A percentile compares a stretch with the other conserved stretches of the same genome.
These are phyloP conservation scores for Drosophila gunungcola DNA, from an alignment of 1,140 invertebrate genomes.

Conservation along the genomic window DNA sequence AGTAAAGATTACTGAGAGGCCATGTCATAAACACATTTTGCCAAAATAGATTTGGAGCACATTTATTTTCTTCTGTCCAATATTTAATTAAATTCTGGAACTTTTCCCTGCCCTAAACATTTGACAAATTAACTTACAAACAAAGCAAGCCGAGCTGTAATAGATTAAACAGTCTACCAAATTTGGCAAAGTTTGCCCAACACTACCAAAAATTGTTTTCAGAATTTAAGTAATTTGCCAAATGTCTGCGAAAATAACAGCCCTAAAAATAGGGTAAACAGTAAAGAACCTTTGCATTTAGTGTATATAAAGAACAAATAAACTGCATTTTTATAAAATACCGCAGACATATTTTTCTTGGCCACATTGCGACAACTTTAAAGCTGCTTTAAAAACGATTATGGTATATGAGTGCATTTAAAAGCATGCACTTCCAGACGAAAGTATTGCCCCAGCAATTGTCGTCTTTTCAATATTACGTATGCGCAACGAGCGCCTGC, in stretches of 20 bases:
- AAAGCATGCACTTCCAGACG: conserved; percentile 50
- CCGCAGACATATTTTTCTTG: background rate
- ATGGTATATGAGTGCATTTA: conserved; percentile 51
- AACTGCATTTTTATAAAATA: conserved; percentile 4
- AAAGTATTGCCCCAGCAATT: conserved; percentile 32
- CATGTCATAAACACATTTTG: conserved; percentile 20
- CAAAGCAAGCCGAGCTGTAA: conserved; percentile 19
- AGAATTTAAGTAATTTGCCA: conserved; percentile 24
- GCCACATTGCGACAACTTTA: conserved; percentile 14
- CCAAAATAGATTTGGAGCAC: conserved; percentile 1
- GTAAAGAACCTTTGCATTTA: background rate
- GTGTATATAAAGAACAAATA: conserved; percentile 21
- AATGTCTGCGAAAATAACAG: background rate
- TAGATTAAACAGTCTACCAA: conserved; percentile 8
- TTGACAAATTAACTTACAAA: conserved; percentile 21
- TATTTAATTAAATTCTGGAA: conserved; percentile 38
- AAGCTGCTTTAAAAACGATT: conserved; percentile 27
- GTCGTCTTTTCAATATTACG: conserved; percentile 56
- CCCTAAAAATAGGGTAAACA: background rate
- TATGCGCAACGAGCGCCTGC: conserved; percentile 59
- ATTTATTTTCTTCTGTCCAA: conserved; percentile 1
- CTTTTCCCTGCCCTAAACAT: conserved; percentile 1
- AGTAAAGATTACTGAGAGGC: conserved; percentile 10
- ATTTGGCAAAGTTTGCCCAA: conserved; percentile 28
- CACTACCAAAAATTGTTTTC: conserved; percentile 21